phyloP scores from a whole-genome alignment of 2,888 invertebrate genomes.

The Dolichopus griseipennis region DNA sequence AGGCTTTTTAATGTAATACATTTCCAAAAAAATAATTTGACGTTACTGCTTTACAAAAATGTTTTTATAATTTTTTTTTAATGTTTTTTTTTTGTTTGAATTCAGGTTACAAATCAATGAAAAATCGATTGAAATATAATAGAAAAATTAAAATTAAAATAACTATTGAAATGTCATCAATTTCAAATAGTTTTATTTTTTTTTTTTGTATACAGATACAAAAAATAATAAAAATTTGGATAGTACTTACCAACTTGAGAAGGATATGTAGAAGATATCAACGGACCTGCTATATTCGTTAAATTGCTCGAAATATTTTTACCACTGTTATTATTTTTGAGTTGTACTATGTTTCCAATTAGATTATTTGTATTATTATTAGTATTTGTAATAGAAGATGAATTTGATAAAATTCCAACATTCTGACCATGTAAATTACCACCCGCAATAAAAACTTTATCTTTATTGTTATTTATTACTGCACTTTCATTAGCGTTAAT shows the following conservation, averaged over 20 bases:
- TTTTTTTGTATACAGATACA: no score
- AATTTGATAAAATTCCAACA: constrained; percentile 12
- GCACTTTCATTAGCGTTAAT: background rate
- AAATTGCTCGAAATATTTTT: background rate
- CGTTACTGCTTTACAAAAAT: no score
- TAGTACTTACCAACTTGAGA: background rate
- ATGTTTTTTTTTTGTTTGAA: no score
- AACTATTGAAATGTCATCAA: no score
- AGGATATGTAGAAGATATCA: background rate
- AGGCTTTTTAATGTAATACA: no score
- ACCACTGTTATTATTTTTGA: background rate
- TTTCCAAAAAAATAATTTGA: no score
- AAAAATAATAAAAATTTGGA: background rate
- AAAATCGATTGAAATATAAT: no score
- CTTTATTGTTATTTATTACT: background rate
- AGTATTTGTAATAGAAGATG: background rate
- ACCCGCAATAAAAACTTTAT: constrained; percentile 8
- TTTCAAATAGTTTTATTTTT: no score
- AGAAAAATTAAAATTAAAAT: no score
- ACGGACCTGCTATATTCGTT: background rate
- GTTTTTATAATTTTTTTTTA: no score
- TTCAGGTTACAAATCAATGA: no score
- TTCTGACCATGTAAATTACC: constrained; percentile 15
- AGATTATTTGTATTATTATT: background rate
- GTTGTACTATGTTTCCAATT: background rate